phyloP scores from a whole-genome alignment of 2,113 vertebrate species.

The Rhombomys opimus region DNA sequence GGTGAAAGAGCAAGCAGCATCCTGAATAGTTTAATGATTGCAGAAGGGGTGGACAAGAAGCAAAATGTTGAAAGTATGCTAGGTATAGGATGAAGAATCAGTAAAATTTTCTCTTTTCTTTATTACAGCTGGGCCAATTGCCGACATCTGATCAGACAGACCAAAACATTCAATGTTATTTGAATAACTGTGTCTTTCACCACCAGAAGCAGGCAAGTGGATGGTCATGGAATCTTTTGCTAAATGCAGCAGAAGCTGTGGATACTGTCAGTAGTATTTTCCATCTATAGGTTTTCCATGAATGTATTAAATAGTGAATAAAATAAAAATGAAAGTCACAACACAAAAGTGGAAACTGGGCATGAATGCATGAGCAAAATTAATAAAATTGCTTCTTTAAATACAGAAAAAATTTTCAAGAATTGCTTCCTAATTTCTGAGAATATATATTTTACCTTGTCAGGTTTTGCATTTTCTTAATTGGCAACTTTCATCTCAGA shows the following conservation, averaged over 20 bases:
- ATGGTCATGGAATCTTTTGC: background rate
- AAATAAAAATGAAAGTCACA: background rate
- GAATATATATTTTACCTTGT: background rate
- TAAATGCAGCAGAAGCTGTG: background rate
- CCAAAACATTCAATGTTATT: conserved; percentile 33
- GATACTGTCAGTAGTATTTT: background rate
- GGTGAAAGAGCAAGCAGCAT: background rate
- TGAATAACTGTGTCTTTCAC: conserved; percentile 43
- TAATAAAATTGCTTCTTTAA: conserved; percentile 45
- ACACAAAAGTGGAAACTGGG: background rate
- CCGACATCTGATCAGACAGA: conserved; percentile 10
- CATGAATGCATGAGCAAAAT: background rate
- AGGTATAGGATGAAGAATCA: background rate
- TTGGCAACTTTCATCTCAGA: background rate
- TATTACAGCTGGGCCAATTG: conserved; percentile 37
- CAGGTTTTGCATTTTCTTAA: background rate
- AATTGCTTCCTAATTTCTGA: background rate
- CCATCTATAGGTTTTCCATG: background rate
- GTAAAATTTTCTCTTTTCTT: background rate
- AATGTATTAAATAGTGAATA: background rate
- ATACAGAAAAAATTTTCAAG: conserved; percentile 48
- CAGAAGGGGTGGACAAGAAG: background rate
- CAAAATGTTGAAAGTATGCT: background rate
- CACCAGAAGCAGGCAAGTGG: background rate
- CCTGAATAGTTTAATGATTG: background rate